Evolutionary conservation across 2,797 vertebrate genomes (phyloP).

Genomic region (Platyrinchus mystaceus): DNA sequence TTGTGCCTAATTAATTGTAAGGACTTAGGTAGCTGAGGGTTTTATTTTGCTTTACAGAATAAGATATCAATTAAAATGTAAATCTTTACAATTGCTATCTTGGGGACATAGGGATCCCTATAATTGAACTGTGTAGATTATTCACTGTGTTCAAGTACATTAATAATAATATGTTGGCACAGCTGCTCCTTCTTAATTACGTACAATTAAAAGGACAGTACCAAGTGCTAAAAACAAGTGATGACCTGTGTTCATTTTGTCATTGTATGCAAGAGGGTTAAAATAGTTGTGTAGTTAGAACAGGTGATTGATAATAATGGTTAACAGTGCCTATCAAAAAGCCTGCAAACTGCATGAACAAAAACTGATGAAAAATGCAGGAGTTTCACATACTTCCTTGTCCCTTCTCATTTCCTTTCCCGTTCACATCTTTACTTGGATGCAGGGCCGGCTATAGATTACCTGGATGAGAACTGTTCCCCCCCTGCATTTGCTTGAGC

Average conservation of each 20-base stretch:
- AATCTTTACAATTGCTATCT: background rate
- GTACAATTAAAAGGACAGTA: background rate
- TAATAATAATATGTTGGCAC: background rate
- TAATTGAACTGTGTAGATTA: background rate
- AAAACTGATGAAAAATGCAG: background rate
- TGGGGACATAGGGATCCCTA: background rate
- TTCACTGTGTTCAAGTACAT: background rate
- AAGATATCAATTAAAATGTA: constrained; percentile 45
- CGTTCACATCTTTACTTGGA: background rate
- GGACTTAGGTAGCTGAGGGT: background rate
- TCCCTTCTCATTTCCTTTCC: background rate
- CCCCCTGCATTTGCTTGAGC: background rate
- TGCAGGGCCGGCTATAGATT: background rate
- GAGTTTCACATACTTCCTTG: background rate
- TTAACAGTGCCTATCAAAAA: background rate
- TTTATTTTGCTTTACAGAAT: constrained; percentile 36
- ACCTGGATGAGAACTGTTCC: background rate
- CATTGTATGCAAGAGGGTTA: background rate
- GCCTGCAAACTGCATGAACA: background rate
- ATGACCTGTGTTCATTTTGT: background rate
- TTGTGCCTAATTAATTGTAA: constrained; percentile 33
- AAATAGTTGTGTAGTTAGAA: background rate
- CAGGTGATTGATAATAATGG: background rate
- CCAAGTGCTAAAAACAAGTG: background rate
- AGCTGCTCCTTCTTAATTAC: background rate